Percentiles rank a stretch among this genome's conserved stretches.
Evolutionary conservation across 2,888 invertebrate genomes (phyloP).

Genomic region (Acrobasis consociella): DNA sequence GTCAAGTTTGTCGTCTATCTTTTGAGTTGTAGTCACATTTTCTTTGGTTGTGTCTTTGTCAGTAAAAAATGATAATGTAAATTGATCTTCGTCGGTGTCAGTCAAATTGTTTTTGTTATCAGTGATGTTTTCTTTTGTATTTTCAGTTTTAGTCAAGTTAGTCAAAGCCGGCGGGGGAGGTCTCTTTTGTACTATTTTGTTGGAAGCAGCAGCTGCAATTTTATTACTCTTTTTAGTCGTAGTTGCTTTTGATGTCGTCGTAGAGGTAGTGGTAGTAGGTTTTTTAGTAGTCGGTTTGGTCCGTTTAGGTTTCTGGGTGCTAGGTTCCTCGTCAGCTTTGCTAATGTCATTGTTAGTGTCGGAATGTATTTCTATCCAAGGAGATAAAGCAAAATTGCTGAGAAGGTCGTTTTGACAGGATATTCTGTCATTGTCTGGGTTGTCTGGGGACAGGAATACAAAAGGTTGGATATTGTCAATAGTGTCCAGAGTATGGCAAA

Average conservation of each 20-base stretch:
- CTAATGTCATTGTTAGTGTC: conserved; percentile 65
- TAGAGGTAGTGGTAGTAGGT: conserved; percentile 36
- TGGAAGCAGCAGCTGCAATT: conserved; percentile 32
- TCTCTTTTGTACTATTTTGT: conserved; percentile 45
- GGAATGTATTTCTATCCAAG: conserved; percentile 82
- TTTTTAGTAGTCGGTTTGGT: conserved; percentile 41
- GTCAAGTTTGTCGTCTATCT: conserved; percentile 84
- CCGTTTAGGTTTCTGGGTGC: conserved; percentile 48
- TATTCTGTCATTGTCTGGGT: conserved; percentile 82
- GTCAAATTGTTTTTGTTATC: conserved; percentile 42
- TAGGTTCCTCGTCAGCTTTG: conserved; percentile 56
- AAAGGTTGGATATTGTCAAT: conserved; percentile 88
- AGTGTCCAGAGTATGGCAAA: conserved; percentile 86
- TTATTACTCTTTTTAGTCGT: conserved; percentile 49
- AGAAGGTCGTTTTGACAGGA: conserved; percentile 80
- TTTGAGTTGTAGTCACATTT: conserved; percentile 47
- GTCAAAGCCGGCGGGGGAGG: conserved; percentile 32
- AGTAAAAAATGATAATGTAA: conserved; percentile 38
- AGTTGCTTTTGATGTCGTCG: conserved; percentile 32
- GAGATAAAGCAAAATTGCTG: conserved; percentile 82
- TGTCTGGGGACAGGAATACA: conserved; percentile 85
- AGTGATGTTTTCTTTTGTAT: conserved; percentile 44
- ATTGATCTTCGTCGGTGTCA: conserved; percentile 43
- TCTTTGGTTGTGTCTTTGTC: conserved; percentile 43
- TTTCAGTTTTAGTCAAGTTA: conserved; percentile 42